Evolutionary conservation across 2,113 vertebrate genomes (phyloP).

Genomic region (Dryoscopus gambensis): DNA sequence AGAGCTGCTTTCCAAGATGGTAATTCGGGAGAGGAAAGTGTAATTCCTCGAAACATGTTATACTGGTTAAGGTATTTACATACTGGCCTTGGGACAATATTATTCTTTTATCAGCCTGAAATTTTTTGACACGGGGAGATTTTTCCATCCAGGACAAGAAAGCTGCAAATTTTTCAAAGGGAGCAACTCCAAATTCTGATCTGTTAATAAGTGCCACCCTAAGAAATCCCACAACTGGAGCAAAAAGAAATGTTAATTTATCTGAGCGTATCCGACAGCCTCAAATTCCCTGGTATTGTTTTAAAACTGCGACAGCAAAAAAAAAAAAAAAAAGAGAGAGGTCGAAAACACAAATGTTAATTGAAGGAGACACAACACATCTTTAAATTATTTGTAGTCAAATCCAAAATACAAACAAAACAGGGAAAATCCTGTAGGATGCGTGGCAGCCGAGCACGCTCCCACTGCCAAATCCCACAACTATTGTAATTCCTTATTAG

Average conservation of each 20-base stretch:
- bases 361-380: slow-evolving; percentile 62
- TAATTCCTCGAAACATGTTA: slow-evolving; percentile 34
- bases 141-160: not conserved
- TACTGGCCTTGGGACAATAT: slow-evolving; percentile 29
- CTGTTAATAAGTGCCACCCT: not conserved
- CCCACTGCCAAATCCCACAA: slow-evolving; percentile 65
- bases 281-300: not conserved
- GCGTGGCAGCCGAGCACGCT: not conserved
- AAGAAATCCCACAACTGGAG: not conserved
- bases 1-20: slow-evolving; percentile 23
- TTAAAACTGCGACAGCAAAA: not conserved
- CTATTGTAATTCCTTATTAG: slow-evolving; percentile 74
- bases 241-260: not conserved
- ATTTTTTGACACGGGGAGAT: not conserved
- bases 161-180: not conserved
- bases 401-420: slow-evolving; percentile 68
- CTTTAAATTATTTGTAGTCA: slow-evolving; percentile 68
- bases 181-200: not conserved
- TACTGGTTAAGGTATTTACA: slow-evolving; percentile 45
- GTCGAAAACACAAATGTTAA: not conserved
- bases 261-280: not conserved
- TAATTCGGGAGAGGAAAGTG: slow-evolving; percentile 26
- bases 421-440: not conserved
- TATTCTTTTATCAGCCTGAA: slow-evolving; percentile 5
- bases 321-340: not conserved